phyloP scores from a whole-genome alignment of 2,797 vertebrate species.

The Cryptoprocta ferox region DNA sequence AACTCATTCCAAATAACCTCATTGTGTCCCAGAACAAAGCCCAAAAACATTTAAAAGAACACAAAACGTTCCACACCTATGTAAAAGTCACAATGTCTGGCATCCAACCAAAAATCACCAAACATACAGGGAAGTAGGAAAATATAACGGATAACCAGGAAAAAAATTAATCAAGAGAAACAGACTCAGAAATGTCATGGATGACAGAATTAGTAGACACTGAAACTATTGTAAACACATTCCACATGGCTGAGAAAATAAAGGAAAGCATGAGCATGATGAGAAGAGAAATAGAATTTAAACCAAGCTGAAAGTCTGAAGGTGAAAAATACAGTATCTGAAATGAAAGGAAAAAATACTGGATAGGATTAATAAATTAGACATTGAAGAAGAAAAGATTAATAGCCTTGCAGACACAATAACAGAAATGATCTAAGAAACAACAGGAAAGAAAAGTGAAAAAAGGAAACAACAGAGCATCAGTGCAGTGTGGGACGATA shows the following conservation, averaged over 20 bases:
- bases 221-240: neutral
- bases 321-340: neutral
- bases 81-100: neutral
- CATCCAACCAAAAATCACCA: neutral
- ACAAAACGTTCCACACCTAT: neutral
- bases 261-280: neutral
- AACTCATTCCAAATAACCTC: neutral
- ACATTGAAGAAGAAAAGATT: neutral
- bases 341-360: neutral
- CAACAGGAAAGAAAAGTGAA: neutral
- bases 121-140: neutral
- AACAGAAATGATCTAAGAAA: neutral
- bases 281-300: neutral
- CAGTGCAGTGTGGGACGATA: neutral
- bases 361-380: neutral
- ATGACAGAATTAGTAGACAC: neutral
- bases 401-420: neutral
- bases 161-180: neutral
- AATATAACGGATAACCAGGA: neutral
- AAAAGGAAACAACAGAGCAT: neutral
- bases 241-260: neutral
- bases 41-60: neutral
- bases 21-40: neutral
- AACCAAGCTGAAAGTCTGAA: neutral
- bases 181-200: neutral